Evolutionary conservation across 2,888 invertebrate species (phyloP).

Genomic region (Andrena chrysosceles): DNA sequence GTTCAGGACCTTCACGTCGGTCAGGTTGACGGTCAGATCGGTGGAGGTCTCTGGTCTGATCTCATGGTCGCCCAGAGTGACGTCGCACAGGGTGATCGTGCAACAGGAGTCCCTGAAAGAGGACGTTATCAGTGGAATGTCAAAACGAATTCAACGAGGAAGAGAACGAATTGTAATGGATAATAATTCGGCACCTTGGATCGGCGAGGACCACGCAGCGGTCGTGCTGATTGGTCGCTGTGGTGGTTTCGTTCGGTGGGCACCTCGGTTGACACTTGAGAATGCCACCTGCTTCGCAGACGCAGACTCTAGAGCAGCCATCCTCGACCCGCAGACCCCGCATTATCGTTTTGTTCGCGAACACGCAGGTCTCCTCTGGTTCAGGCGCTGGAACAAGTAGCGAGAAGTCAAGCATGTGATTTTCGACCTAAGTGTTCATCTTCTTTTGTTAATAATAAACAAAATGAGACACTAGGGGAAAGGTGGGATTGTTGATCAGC

Average conservation of each 20-base stretch:
- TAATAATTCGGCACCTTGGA: slow-evolving; percentile 84
- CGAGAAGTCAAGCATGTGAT: no score
- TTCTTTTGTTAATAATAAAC: no score
- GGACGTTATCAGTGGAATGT: not conserved
- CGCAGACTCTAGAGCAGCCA: slow-evolving; percentile 92
- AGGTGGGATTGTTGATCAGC: no score
- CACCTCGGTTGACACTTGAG: slow-evolving; percentile 91
- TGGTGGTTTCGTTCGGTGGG: slow-evolving; percentile 80
- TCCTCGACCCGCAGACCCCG: slow-evolving; percentile 91
- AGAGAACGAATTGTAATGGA: no score
- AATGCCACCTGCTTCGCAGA: slow-evolving; percentile 90
- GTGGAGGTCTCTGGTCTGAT: slow-evolving; percentile 80
- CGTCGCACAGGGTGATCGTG: slow-evolving; percentile 94
- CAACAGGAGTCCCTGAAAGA: slow-evolving; percentile 91
- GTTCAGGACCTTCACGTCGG: slow-evolving; percentile 82
- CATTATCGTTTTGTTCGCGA: slow-evolving; percentile 90
- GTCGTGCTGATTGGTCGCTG: slow-evolving; percentile 86
- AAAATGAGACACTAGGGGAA: no score
- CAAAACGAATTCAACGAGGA: not conserved
- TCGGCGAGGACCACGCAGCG: slow-evolving; percentile 94
- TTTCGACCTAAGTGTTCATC: no score
- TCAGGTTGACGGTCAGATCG: slow-evolving; percentile 80
- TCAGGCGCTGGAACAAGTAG: slow-evolving; percentile 75
- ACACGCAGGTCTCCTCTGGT: slow-evolving; percentile 87
- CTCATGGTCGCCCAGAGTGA: slow-evolving; percentile 92